Conservation (phyloP, 2,113 vertebrate species). For the Cariama cristata region DNA sequence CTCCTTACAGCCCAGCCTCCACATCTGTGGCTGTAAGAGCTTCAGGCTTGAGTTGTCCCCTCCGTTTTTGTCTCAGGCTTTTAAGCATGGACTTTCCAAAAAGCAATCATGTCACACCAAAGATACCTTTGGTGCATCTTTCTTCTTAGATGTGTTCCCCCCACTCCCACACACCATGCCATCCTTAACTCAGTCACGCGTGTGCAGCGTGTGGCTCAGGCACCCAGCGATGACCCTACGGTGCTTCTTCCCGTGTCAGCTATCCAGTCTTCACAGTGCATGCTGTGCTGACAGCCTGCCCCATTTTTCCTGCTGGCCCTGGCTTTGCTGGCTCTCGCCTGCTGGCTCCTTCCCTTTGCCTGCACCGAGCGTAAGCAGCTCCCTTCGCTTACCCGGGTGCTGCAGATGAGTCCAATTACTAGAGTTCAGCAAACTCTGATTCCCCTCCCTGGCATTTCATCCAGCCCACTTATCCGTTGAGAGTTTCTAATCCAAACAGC, state of each 20-base stretch:
- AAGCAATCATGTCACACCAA: neutral
- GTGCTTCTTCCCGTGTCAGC: neutral
- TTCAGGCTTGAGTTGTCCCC: neutral
- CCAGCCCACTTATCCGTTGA: constrained; percentile 21
- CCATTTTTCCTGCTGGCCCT: neutral
- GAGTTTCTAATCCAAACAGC: constrained; percentile 63
- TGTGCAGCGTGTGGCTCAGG: neutral
- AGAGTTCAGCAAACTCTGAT: constrained; percentile 51
- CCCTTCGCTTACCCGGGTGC: neutral
- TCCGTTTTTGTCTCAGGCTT: neutral
- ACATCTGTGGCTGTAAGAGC: neutral
- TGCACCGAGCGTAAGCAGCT: neutral
- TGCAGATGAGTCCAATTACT: constrained; percentile 36
- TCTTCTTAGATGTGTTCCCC: neutral
- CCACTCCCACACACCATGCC: rapidly evolving
- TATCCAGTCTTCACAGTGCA: rapidly evolving
- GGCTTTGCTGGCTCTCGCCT: neutral
- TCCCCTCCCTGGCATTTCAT: constrained; percentile 55
- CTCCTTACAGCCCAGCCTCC: neutral
- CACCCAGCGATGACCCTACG: rapidly evolving
- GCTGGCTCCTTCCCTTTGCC: neutral
- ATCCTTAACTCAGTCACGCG: neutral
- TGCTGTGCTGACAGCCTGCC: neutral
- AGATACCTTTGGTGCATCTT: neutral
- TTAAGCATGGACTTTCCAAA: neutral